phyloP scores from a whole-genome alignment of 1,140 invertebrate genomes.

The Leptopilina boulardi region DNA sequence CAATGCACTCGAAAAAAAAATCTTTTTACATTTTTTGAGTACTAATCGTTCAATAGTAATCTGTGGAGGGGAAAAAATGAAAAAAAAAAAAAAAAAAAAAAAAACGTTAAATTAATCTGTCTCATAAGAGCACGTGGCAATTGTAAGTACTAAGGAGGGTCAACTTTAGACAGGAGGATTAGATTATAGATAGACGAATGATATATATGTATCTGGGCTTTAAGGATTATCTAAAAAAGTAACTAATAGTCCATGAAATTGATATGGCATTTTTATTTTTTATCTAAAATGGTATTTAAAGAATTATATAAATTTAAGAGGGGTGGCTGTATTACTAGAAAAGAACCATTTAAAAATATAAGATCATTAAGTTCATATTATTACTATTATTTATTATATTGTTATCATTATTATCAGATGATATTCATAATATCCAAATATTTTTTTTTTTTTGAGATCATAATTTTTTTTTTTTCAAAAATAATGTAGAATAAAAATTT shows the following conservation, averaged over 20 bases:
- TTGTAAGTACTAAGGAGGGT: not conserved
- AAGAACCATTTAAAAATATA: not conserved
- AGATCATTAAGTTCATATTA: not conserved
- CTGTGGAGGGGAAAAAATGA: too few relatives aligned
- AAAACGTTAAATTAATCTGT: not conserved
- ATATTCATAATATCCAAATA: not conserved
- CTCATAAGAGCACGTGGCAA: conserved; percentile 2
- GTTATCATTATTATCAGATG: too few relatives aligned
- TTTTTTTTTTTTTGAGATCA: too few relatives aligned
- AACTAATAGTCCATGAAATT: conserved; percentile 8
- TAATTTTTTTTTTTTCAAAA: too few relatives aligned
- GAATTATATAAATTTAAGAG: too few relatives aligned
- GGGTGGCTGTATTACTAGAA: not conserved
- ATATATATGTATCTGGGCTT: conserved; percentile 5
- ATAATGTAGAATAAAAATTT: too few relatives aligned
- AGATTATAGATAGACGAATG: conserved; percentile 11
- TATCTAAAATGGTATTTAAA: conserved; percentile 14
- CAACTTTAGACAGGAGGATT: conserved; percentile 16
- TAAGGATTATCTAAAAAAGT: not conserved
- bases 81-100: not conserved
- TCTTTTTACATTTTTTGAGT: too few relatives aligned
- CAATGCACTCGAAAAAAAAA: too few relatives aligned
- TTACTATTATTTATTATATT: too few relatives aligned
- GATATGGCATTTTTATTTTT: not conserved
- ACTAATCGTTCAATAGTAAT: too few relatives aligned